Evolutionary conservation across 2,113 vertebrate species (phyloP), one percentile per base, ranked within the genome.

Genomic region (Drymodes brunneopygia): DNA sequence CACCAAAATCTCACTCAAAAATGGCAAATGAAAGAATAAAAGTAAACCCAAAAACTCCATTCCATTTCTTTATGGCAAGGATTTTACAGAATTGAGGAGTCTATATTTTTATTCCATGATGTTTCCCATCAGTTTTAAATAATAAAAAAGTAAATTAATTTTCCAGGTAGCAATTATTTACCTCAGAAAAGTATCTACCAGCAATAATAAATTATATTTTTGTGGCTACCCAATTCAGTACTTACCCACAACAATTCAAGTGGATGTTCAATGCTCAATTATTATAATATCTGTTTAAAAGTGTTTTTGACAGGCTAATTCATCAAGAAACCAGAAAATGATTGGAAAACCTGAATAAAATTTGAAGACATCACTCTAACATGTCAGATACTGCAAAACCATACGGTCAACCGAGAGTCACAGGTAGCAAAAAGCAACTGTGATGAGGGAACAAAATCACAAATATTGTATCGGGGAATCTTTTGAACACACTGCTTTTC

Each of bases 291-390:
- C 35, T 90, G 23, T 79, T 92, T 65, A 94, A 95, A 97, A 82
- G 50, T 69, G 36, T 1, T 96, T 97, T 81, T 95, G 78, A 90
- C 71, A 87, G n/a, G 50, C 33, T 96, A 65, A 91, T 92, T 95
- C 51, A 91, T 87, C 53, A 92, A 51, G 25, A 96, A 96, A 94
- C 54, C 83, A 81, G 74, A 85, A 91, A 92, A 95, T 72, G 3
- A 47, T 81, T 90, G 65, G 70, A 96, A 97, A 96, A 85, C 61
- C 90, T 83, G 96, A 94, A 94, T 89, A 95, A 97, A 97, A 54
- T 47, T 94, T 90, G 83, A 97, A 90, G 78, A 38, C 51, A 96
- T 80, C 45, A 85, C 42, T 25, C 23, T 69, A 92, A 72, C 28
- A 3, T 50, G 7, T 45, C 69, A 95, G 65, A 70, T 83, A 90